Percentiles rank a stretch among this genome's conserved stretches.
Evolutionary conservation across 2,797 vertebrate genomes (phyloP).

Genomic region (Chiroxiphia lanceolata): DNA sequence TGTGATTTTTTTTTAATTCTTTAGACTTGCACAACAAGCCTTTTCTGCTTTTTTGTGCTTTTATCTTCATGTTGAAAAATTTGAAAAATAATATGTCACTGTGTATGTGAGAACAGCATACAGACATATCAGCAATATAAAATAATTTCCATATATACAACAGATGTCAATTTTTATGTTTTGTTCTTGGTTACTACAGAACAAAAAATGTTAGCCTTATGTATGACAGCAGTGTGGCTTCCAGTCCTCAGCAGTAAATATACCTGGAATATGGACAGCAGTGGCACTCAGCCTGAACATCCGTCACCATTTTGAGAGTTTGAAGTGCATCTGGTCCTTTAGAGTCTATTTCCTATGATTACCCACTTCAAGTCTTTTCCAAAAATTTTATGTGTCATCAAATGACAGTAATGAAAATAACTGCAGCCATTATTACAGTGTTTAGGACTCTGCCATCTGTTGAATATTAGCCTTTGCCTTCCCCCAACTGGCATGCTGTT

Average conservation of each 20-base stretch:
- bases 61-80: constrained; percentile 52
- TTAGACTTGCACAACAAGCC: constrained; percentile 22
- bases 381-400: constrained; percentile 63
- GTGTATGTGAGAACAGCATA: background rate
- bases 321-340: constrained; percentile 72
- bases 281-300: constrained; percentile 65
- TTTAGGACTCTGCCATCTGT: constrained; percentile 76
- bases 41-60: constrained; percentile 39
- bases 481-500: constrained; percentile 53
- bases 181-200: constrained; percentile 43
- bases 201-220: constrained; percentile 14
- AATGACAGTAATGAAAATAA: constrained; percentile 75
- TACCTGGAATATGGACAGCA: constrained; percentile 62
- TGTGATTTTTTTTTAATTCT: background rate
- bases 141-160: constrained; percentile 42
- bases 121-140: background rate
- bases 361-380: constrained; percentile 68
- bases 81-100: constrained; percentile 33
- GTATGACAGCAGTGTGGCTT: constrained; percentile 28
- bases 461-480: constrained; percentile 77
- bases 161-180: constrained; percentile 45
- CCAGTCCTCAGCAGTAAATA: constrained; percentile 59
- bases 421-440: constrained; percentile 69
- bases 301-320: constrained; percentile 59
- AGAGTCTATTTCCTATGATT: constrained; percentile 71